phyloP scores from a whole-genome alignment of 2,797 vertebrate species.

The Cynodonichthys magdalenae region DNA sequence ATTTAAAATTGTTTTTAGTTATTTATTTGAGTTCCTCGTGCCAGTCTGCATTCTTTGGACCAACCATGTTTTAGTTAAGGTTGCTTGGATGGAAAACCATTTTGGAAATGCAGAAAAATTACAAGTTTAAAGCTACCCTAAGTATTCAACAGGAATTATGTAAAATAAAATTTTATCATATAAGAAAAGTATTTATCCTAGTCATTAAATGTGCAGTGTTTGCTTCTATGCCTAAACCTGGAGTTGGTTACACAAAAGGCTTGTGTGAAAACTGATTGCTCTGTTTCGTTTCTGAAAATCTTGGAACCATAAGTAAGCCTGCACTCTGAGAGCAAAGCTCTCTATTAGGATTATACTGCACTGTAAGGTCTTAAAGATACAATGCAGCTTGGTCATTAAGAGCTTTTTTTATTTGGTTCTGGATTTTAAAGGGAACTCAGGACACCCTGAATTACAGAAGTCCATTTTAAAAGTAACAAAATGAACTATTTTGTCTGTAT shows the following conservation, averaged over 20 bases:
- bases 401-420: conserved; percentile 1
- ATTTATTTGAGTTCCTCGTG: too few species aligned
- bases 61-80: too few species aligned
- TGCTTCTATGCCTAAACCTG: background rate
- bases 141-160: too few species aligned
- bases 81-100: too few species aligned
- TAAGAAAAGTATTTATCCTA: too few species aligned
- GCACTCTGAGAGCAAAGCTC: conserved; percentile 5
- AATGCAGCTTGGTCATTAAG: conserved; percentile 7
- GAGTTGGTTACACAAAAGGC: background rate
- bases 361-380: conserved; percentile 10
- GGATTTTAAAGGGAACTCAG: background rate
- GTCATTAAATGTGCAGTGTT: too few species aligned
- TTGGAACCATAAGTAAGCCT: conserved; percentile 3
- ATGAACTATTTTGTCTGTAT: background rate
- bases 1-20: too few species aligned
- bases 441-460: conserved; percentile 2
- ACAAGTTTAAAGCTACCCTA: too few species aligned
- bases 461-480: background rate
- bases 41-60: too few species aligned
- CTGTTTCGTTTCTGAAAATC: background rate
- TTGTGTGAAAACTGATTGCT: background rate
- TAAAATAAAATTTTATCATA: too few species aligned
- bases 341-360: conserved; percentile 2
- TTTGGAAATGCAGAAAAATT: too few species aligned